Evolutionary conservation across 1,140 invertebrate species (phyloP).

Genomic region (Hycleus cichorii): DNA sequence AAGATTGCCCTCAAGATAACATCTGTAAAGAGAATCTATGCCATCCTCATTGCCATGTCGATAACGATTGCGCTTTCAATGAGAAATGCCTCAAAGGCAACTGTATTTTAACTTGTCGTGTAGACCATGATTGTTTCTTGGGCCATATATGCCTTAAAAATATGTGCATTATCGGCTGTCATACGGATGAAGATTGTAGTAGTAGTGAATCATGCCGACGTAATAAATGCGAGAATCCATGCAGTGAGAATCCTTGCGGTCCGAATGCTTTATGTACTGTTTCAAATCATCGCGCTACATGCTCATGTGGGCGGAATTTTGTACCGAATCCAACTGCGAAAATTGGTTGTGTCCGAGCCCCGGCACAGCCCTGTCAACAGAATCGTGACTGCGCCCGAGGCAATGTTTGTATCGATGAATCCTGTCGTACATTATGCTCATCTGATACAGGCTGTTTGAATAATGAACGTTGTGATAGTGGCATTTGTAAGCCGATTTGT

Average conservation of each 20-base stretch:
- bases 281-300: conserved; percentile 72
- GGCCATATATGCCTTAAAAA: conserved; percentile 82
- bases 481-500: conserved; percentile 64
- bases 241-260: conserved; percentile 67
- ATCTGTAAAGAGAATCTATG: conserved; percentile 74
- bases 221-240: conserved; percentile 75
- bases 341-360: conserved; percentile 71
- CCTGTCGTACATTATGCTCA: conserved; percentile 70
- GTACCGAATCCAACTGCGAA: conserved; percentile 78
- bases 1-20: conserved; percentile 57
- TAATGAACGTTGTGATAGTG: conserved; percentile 69
- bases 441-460: conserved; percentile 65
- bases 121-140: conserved; percentile 86
- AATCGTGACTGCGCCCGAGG: conserved; percentile 65
- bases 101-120: conserved; percentile 78
- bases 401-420: conserved; percentile 60
- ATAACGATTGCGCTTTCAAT: conserved; percentile 82
- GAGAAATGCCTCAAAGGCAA: conserved; percentile 77
- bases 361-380: conserved; percentile 58
- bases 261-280: conserved; percentile 76
- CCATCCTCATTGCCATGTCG: conserved; percentile 61
- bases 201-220: conserved; percentile 70
- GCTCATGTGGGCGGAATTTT: conserved; percentile 67
- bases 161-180: conserved; percentile 78
- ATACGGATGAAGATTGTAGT: conserved; percentile 78